A percentile compares a stretch with the other conserved stretches of the same genome.
Conservation (phyloP, 2,888 invertebrate species). For the Pristionchus fissidentatus region DNA sequence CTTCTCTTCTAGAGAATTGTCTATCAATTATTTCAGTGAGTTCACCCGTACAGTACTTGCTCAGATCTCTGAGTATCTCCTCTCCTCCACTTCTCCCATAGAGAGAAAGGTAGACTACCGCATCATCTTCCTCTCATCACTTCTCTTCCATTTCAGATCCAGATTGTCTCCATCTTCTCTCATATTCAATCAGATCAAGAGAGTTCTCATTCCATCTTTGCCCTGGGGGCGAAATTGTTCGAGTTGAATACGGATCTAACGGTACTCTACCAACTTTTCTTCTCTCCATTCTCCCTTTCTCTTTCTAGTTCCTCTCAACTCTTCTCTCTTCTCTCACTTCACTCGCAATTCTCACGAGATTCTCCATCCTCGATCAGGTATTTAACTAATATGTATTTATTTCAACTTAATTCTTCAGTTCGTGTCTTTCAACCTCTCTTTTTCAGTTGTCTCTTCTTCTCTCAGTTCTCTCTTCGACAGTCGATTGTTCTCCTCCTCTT, state of each 20-base stretch:
- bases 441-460: slow-evolving; percentile 48
- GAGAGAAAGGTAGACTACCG: slow-evolving; percentile 85
- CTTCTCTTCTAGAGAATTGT: background rate
- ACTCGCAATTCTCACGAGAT: slow-evolving; percentile 44
- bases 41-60: slow-evolving; percentile 90
- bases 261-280: slow-evolving; percentile 22
- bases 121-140: background rate
- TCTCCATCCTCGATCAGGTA: slow-evolving; percentile 45
- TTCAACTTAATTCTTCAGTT: background rate
- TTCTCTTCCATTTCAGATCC: slow-evolving; percentile 8
- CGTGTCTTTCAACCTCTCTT: background rate
- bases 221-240: slow-evolving; percentile 37
- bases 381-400: background rate
- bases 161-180: slow-evolving; percentile 43
- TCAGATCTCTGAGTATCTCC: slow-evolving; percentile 94
- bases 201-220: slow-evolving; percentile 42
- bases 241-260: slow-evolving; percentile 37
- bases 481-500: slow-evolving; percentile 37
- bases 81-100: slow-evolving; percentile 91
- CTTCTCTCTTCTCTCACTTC: slow-evolving; percentile 32
- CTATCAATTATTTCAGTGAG: slow-evolving; percentile 60
- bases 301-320: slow-evolving; percentile 41
- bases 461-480: slow-evolving; percentile 21
- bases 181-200: slow-evolving; percentile 46
- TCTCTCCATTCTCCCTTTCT: background rate